A percentile compares a stretch with the other conserved stretches of the same genome.
Conservation (phyloP, 2,113 vertebrate genomes). For the Catharus fuscescens region DNA sequence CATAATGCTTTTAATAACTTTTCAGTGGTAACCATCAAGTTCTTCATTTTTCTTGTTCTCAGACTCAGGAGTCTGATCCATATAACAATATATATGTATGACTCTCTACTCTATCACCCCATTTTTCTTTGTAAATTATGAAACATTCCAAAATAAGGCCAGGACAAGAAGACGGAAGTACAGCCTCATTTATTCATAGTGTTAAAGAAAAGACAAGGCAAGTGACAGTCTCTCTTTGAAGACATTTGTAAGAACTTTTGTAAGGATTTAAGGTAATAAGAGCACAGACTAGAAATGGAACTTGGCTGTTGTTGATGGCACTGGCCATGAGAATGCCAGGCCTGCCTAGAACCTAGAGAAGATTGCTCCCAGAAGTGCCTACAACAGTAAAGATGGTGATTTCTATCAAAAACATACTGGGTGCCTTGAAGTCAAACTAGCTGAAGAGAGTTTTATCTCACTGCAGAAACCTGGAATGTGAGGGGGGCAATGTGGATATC, state of each 20-base stretch:
- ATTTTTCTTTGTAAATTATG: not conserved
- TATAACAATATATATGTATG: not conserved
- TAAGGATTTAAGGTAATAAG: not conserved
- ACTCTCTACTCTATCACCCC: not conserved
- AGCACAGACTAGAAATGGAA: not conserved
- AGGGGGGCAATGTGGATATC: rapidly evolving
- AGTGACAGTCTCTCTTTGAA: not conserved
- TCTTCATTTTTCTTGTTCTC: not conserved
- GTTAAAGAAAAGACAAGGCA: not conserved
- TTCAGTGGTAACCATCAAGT: not conserved
- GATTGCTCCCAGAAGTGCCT: not conserved
- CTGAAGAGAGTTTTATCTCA: not conserved
- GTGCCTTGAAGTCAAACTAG: not conserved
- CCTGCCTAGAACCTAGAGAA: not conserved
- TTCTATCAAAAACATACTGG: not conserved
- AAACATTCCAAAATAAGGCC: not conserved
- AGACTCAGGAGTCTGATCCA: not conserved
- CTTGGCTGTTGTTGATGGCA: not conserved
- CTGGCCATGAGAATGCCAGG: rapidly evolving
- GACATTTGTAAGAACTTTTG: not conserved
- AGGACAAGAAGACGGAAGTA: not conserved
- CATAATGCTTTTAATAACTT: not conserved
- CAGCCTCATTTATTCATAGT: not conserved
- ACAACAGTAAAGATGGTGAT: not conserved
- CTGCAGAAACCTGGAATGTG: not conserved